Base-by-base conservation (phyloP, 2,797 vertebrate species). In the Sandelia bainsii region DNA sequence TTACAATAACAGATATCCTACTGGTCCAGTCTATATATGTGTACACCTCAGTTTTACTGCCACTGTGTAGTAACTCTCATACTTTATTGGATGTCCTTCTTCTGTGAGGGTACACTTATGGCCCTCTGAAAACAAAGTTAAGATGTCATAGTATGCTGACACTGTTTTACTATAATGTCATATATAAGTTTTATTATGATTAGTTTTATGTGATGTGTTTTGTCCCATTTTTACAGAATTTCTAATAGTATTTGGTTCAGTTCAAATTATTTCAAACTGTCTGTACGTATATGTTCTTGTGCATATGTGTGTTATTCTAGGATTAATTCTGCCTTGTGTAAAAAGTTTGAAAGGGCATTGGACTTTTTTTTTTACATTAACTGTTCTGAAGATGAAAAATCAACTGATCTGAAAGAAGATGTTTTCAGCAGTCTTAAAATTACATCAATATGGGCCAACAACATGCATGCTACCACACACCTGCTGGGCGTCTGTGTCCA, bases 401-500 rank as follows among this genome's bases (percentile, higher is more conserved):
- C 22, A 76, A 20, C 22, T 44, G 12, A 65, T 25, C 39, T 16
- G 5, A 40, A n/a, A 9, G 16, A 22, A 12, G 9, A 13, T 23
- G 19, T 27, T 19, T 62, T 53, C 34, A 69, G 22, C 10, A 53
- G 48, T 59, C 23, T 51, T 68, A 48, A 73, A 62, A 46, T 67
- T 22, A 48, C 13, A 63, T 34, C 52, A 17, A 45, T 60, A 42
- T 37, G 44, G 48, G 52, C 42, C 12, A 39, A 32, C 17, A 69
- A 46, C 52, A 82, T 93, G 89, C 89, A 96, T 95, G 17, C 25
- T 17, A 19, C 44, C 61, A 88, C 94, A 88, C 90, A 97, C 97
- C 75, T 97, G 95, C 75, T 96, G 95, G 23, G 96, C 93, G 1
- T 97, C 96, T 0, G 54, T 40, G 69, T 94, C 94, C 61, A 65